Percentiles rank a stretch among this genome's conserved stretches.
Evolutionary conservation across 23 tunicate genomes (phyloP).

Genomic region (Styela clava): DNA sequence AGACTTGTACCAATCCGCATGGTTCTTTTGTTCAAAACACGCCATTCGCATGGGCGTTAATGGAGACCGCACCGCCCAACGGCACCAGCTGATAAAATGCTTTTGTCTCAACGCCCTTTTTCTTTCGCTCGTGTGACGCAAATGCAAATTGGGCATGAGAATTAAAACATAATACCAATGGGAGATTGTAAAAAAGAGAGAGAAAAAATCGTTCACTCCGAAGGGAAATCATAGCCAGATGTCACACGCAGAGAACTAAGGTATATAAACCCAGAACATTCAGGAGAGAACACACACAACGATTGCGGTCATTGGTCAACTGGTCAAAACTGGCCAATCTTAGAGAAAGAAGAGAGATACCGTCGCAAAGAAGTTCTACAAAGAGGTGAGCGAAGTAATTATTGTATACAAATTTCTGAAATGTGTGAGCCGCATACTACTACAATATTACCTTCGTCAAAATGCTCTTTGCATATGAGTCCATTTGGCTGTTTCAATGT

Average conservation of each 20-base stretch:
- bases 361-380: too few relatives aligned
- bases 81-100: conserved; percentile 24
- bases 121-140: conserved; percentile 13
- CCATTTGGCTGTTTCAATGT: too few relatives aligned
- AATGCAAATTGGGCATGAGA: conserved; percentile 22
- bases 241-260: conserved; percentile 5
- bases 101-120: background rate
- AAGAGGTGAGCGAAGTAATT: too few relatives aligned
- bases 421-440: too few relatives aligned
- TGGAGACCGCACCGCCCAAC: background rate
- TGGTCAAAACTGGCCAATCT: background rate
- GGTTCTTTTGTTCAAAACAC: background rate
- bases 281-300: background rate
- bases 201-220: conserved; percentile 7
- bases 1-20: background rate
- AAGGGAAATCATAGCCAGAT: conserved; percentile 23
- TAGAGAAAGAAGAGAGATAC: background rate
- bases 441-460: too few relatives aligned
- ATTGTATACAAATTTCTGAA: too few relatives aligned
- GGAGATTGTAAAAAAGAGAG: conserved; percentile 1
- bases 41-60: background rate
- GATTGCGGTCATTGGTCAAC: background rate
- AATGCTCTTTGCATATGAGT: too few relatives aligned
- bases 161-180: conserved; percentile 15
- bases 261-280: conserved; percentile 4